Evolutionary conservation across 1,140 invertebrate species (phyloP).

Genomic region (Cyrtorhinus lividipennis): DNA sequence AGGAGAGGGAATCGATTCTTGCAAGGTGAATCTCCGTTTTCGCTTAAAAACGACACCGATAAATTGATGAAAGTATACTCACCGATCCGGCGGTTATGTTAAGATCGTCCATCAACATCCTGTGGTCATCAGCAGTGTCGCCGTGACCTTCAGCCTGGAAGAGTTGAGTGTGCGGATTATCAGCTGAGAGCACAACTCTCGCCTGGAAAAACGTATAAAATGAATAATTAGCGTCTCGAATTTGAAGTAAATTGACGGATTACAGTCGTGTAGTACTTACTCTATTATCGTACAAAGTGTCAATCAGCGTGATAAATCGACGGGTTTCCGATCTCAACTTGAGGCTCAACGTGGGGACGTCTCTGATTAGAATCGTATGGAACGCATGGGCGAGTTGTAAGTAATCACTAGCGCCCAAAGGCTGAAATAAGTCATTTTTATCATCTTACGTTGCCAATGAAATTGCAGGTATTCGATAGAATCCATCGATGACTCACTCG

Average conservation of each 20-base stretch:
- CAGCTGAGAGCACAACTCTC: constrained; percentile 64
- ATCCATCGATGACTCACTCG: constrained; percentile 43
- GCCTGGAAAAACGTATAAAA: constrained; percentile 41
- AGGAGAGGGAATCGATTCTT: not conserved
- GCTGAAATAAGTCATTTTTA: constrained; percentile 36
- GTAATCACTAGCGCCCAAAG: constrained; percentile 88
- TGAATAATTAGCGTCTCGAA: too few species aligned
- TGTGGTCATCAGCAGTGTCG: constrained; percentile 46
- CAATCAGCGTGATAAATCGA: constrained; percentile 92
- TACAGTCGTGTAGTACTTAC: constrained; percentile 41
- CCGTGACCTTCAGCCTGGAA: constrained; percentile 45
- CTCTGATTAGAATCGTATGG: constrained; percentile 83
- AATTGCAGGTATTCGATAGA: too few species aligned
- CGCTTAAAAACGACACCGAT: too few species aligned
- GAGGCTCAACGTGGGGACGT: constrained; percentile 71
- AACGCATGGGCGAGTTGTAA: constrained; percentile 80
- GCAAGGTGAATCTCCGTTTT: too few species aligned
- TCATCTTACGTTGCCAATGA: too few species aligned
- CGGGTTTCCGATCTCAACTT: constrained; percentile 68
- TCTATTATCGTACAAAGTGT: constrained; percentile 91
- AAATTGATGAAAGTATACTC: too few species aligned
- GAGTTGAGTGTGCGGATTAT: constrained; percentile 53
- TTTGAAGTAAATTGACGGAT: too few species aligned
- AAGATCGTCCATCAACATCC: constrained; percentile 87
- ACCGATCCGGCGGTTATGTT: constrained; percentile 48